Evolutionary conservation across 1,140 invertebrate genomes (phyloP), one percentile per base, ranked within the genome.

Genomic region (Drosophila grimshawi): DNA sequence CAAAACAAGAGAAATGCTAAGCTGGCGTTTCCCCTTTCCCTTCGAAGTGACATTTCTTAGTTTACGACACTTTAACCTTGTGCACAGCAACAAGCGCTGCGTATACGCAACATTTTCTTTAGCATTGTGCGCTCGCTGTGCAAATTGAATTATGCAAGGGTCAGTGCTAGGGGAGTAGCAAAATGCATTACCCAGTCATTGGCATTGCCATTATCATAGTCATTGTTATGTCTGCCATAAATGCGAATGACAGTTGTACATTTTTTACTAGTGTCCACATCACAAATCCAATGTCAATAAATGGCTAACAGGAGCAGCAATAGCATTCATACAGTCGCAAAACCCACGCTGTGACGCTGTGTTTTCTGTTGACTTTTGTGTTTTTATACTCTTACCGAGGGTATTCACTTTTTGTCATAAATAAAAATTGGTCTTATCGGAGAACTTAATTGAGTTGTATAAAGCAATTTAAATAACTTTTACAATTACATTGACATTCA

Each of bases 271-370:
- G 51, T 76, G 67, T 76, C 67, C 81, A 56, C 60, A 62, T 27
- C 33, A 71, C 61, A 83, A 80, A 80, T 69, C 66, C 76, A 80
- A 77, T 77, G 85, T 88, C 83, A 83, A 89, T 88, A 88, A 86
- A 83, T 55, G 53, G 30, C 52, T n/a, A 41, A n/a, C 45, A 41
- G 66, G 39, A 69, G 64, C n/a, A 51, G 61, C 55, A 51, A 19
- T 32, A 70, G 59, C 78, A 61, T 53, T 60, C 62, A 49, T 56
- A 37, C 37, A 30, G 11, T 30, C 5, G 19, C 48, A 49, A 48
- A 48, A 35, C 39, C 30, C 41, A 30, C 35, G 4, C 65, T 10
- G 7, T 29, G 1, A 35, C 41, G 35, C 27, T 2, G 33, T 39
- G 27, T 66, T 53, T 75, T 62, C 57, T 86, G 76, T 86, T 86